Conservation (phyloP, 2,888 invertebrate genomes). For the Drosophila subsilvestris region DNA sequence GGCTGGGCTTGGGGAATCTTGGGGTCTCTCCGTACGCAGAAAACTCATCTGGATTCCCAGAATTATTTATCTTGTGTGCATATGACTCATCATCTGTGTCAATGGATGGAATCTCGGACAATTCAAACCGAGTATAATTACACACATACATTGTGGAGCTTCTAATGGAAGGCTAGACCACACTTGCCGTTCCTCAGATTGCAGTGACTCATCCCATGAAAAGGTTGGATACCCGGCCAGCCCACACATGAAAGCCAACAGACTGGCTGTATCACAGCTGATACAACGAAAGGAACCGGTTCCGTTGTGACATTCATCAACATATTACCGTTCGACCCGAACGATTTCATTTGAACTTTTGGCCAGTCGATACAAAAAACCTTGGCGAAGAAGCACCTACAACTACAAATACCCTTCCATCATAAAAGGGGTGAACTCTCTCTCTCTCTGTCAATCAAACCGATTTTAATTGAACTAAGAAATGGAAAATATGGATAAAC, state of each 20-base stretch:
- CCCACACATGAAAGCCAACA: constrained; percentile 45
- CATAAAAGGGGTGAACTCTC: not conserved
- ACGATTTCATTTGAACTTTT: constrained; percentile 13
- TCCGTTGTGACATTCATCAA: constrained; percentile 49
- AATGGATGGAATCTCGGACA: constrained; percentile 36
- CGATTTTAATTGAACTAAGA: too few relatives aligned
- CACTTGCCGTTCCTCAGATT: constrained; percentile 5
- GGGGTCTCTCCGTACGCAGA: constrained; percentile 53
- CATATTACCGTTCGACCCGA: constrained; percentile 38
- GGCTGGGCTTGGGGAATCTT: constrained; percentile 11
- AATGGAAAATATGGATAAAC: not conserved
- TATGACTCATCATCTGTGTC: constrained; percentile 61
- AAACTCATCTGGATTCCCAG: constrained; percentile 70
- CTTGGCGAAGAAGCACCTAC: not conserved
- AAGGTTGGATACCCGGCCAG: constrained; percentile 23
- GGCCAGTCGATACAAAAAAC: constrained; percentile 2
- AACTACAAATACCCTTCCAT: not conserved
- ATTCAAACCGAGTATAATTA: constrained; percentile 49
- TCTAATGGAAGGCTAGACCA: constrained; percentile 31
- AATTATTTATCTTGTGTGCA: constrained; percentile 46
- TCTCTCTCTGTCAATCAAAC: too few relatives aligned
- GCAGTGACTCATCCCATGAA: constrained; percentile 55
- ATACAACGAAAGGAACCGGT: constrained; percentile 50
- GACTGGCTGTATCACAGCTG: constrained; percentile 11
- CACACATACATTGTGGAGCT: constrained; percentile 32